These are phyloP conservation scores for Oncorhynchus nerka DNA, from an alignment of 2,113 vertebrate genomes.

Conservation along the genomic window DNA sequence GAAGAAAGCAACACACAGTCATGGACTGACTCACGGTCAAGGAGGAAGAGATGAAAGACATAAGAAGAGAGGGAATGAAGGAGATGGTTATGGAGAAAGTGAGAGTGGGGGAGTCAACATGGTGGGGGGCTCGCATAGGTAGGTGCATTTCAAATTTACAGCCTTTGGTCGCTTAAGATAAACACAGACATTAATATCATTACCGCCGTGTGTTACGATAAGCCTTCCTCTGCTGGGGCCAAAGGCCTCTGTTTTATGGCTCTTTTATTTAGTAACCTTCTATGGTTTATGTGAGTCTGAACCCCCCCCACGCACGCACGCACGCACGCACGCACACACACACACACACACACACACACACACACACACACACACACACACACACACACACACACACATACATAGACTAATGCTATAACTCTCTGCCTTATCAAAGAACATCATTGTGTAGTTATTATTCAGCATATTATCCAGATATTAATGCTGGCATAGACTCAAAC, in stretches of 20 bases:
- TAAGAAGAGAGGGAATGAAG: background rate
- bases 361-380: background rate
- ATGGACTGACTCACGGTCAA: conserved; percentile 11
- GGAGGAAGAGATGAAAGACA: background rate
- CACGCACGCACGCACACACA: background rate
- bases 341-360: no score
- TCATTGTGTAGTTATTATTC: conserved; percentile 50
- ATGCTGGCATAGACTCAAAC: conserved; percentile 25
- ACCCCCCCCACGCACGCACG: background rate
- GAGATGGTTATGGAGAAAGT: background rate
- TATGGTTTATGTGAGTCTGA: conserved; percentile 32
- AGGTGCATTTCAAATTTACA: conserved; percentile 46
- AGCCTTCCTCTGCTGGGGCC: conserved; percentile 38
- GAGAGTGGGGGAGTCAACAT: background rate
- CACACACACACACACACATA: background rate
- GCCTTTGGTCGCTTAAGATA: conserved; percentile 44
- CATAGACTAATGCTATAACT: background rate
- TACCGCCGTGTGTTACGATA: conserved; percentile 52
- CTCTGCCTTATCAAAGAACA: conserved; percentile 35
- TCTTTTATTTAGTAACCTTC: conserved; percentile 60
- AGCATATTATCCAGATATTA: conserved; percentile 57
- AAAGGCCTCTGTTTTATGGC: conserved; percentile 56
- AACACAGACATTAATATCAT: conserved; percentile 61
- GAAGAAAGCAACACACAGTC: conserved; percentile 11
- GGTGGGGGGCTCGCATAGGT: conserved; percentile 4